phyloP scores from a whole-genome alignment of 2,888 invertebrate species.

The Ashinkailepas kermadecensis region DNA sequence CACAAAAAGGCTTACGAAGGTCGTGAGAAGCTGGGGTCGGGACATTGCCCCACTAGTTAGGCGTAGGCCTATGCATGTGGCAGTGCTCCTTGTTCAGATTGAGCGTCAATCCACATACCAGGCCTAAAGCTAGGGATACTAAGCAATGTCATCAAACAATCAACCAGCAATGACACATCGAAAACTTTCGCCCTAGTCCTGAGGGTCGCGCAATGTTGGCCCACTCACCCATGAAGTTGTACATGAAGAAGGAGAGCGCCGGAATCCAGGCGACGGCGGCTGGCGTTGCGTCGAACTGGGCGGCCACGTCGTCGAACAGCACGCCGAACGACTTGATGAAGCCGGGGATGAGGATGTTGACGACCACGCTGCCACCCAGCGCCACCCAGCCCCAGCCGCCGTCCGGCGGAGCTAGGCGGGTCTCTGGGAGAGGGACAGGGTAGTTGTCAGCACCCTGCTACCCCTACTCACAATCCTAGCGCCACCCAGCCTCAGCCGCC shows the following conservation, averaged over 20 bases:
- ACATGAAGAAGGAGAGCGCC: constrained; percentile 36
- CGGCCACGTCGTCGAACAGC: constrained; percentile 36
- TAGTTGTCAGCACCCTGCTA: too few species aligned
- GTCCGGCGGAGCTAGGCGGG: constrained; percentile 33
- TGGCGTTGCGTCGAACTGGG: constrained; percentile 35
- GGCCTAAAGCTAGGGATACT: too few species aligned
- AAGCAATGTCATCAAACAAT: too few species aligned
- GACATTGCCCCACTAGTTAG: too few species aligned
- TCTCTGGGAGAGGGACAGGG: neutral
- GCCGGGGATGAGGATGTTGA: constrained; percentile 37
- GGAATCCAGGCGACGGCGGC: constrained; percentile 43
- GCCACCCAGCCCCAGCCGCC: constrained; percentile 40
- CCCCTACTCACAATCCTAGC: constrained; percentile 27
- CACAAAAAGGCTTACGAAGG: too few species aligned
- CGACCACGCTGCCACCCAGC: constrained; percentile 35
- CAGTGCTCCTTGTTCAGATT: too few species aligned
- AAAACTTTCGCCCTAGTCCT: too few species aligned
- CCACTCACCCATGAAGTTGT: constrained; percentile 36
- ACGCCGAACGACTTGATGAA: constrained; percentile 38
- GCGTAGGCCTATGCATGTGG: too few species aligned
- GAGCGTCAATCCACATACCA: too few species aligned
- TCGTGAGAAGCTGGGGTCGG: too few species aligned
- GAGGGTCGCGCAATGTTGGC: neutral
- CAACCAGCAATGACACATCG: too few species aligned
- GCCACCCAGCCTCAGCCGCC: constrained; percentile 40